These are phyloP conservation scores for Linnaemya vulpina DNA, from an alignment of 2,888 invertebrate genomes.

Conservation along the genomic window DNA sequence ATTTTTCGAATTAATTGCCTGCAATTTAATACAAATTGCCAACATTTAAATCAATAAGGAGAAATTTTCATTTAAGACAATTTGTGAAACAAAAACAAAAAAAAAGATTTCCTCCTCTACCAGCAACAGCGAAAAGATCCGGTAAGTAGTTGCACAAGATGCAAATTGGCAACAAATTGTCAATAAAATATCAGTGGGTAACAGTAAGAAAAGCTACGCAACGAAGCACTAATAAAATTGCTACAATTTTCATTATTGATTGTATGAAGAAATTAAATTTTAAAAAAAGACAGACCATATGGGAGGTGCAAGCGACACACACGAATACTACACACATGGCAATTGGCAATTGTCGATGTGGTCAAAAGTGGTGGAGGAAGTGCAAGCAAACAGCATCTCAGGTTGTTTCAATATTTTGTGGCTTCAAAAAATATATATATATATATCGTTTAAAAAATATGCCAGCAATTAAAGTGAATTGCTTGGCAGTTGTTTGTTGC, in stretches of 20 bases:
- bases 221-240: constrained; percentile 51
- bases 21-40: constrained; percentile 51
- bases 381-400: constrained; percentile 4
- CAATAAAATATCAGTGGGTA: constrained; percentile 63
- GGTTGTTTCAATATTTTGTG: constrained; percentile 10
- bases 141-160: constrained; percentile 51
- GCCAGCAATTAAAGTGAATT: constrained; percentile 62
- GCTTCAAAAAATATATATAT: background rate
- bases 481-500: constrained; percentile 45
- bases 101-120: constrained; percentile 29
- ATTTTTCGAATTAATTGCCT: constrained; percentile 35
- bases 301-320: constrained; percentile 14
- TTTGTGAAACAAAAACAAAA: constrained; percentile 9
- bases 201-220: constrained; percentile 35
- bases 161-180: constrained; percentile 69
- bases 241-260: constrained; percentile 44
- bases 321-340: background rate
- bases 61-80: constrained; percentile 62
- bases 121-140: constrained; percentile 46
- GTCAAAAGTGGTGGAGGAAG: background rate
- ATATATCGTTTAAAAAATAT: constrained; percentile 1
- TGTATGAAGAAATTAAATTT: constrained; percentile 34
- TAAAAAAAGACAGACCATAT: constrained; percentile 43
- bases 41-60: constrained; percentile 63
- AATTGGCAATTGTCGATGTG: no score